phyloP scores from a whole-genome alignment of 2,113 vertebrate species.

The Orycteropus afer region DNA sequence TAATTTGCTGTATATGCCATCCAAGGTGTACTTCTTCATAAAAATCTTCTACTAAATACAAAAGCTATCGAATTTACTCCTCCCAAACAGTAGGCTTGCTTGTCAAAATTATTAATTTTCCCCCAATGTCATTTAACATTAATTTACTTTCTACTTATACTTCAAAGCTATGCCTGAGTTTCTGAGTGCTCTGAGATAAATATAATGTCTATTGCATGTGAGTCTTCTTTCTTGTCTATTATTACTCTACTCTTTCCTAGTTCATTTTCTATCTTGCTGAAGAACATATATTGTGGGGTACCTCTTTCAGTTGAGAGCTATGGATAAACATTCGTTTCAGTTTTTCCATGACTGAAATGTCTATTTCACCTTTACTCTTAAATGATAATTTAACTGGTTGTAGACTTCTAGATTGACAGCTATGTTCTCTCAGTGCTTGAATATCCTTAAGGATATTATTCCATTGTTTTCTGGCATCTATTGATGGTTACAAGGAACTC shows the following conservation, averaged over 20 bases:
- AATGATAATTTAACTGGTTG: too few species aligned
- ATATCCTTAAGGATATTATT: too few species aligned
- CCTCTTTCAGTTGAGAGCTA: background rate
- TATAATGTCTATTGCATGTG: background rate
- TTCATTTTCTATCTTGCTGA: background rate
- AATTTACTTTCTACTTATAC: background rate
- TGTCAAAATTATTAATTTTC: background rate
- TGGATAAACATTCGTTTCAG: background rate
- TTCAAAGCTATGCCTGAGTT: background rate
- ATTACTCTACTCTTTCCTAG: background rate
- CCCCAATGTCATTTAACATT: background rate
- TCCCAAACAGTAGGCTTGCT: background rate
- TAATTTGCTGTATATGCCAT: background rate
- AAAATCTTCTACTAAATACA: background rate
- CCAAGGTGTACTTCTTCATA: background rate
- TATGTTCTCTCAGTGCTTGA: too few species aligned
- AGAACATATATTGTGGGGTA: background rate
- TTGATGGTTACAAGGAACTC: too few species aligned
- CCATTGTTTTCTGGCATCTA: too few species aligned
- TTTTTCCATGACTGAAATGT: background rate
- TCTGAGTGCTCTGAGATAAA: background rate
- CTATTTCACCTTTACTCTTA: too few species aligned
- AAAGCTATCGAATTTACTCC: background rate
- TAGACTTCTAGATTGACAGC: too few species aligned
- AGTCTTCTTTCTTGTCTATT: background rate